Base-by-base conservation (phyloP, 2,888 invertebrate genomes). In the Platycnemis pennipes region DNA sequence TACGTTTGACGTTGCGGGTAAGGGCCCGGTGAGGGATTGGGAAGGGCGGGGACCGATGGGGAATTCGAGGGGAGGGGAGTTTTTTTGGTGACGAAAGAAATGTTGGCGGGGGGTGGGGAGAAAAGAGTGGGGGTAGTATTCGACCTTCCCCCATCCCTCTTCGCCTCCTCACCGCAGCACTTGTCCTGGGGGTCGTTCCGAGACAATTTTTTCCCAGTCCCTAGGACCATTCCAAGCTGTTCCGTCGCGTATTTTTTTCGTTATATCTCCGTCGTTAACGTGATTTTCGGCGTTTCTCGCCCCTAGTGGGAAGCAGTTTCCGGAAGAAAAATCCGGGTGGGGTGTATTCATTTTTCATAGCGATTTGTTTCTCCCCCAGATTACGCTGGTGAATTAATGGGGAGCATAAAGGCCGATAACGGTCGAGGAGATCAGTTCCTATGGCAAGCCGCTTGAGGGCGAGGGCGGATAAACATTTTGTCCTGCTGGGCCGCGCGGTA, bases 251-350 rank as follows among this genome's bases (percentile, higher is more conserved):
- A 31, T 69, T 69, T 69, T 69, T n/a, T n/a, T n/a, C n/a, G n/a
- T n/a, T 69, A 69, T 69, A 69, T 69, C 31, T n/a, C 69, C 69
- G 69, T 69, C 69, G 69, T 69, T 69, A 69, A 69, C 69, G 69
- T 69, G 31, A 69, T 69, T 69, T 31, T 69, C 69, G 69, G n/a
- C 69, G 69, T 7, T 69, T 69, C 69, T 69, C 22, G 56, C 56
- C 56, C 69, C 31, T 8, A 31, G 31, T 7, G 69, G 31, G n/a
- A n/a, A 31, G 69, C 31, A 8, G 69, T 69, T 69, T 5, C 69
- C 31, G 69, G 69, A 69, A 69, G 69, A 69, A 69, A 19, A 69
- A 56, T 69, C 31, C 31, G n/a, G 13, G 69, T 2, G 31, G 4
- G 31, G n/a, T 7, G 8, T 69, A 69, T 69, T 69, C 69, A 31